Evolutionary conservation across 1,140 invertebrate species (phyloP).

Genomic region (Drosophila aff.): DNA sequence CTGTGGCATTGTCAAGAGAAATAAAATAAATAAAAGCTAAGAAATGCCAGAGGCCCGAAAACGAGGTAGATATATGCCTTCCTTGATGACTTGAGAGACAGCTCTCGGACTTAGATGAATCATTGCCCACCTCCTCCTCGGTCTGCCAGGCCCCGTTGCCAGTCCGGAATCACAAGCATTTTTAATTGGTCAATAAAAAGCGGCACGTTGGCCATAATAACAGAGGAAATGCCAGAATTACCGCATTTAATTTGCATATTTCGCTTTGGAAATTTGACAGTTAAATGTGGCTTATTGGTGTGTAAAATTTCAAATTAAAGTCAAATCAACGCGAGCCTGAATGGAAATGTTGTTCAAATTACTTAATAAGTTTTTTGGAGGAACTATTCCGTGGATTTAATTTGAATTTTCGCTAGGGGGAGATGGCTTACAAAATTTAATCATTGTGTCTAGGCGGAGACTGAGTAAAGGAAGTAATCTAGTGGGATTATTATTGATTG

Average conservation of each 20-base stretch:
- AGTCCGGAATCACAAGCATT: conserved; percentile 36
- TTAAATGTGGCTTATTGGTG: conserved; percentile 56
- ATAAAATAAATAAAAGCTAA: conserved; percentile 6
- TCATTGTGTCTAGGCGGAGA: background rate
- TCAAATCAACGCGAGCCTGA: conserved; percentile 41
- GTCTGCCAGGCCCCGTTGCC: conserved; percentile 4
- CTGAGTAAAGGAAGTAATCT: background rate
- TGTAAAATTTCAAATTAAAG: conserved; percentile 56
- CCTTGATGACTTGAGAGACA: conserved; percentile 44
- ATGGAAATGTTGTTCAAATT: conserved; percentile 40
- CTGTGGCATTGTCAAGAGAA: conserved; percentile 46
- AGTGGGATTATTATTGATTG: conserved; percentile 7
- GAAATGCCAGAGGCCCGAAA: conserved; percentile 50
- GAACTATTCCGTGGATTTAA: background rate
- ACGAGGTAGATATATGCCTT: conserved; percentile 32
- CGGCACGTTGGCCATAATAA: conserved; percentile 58
- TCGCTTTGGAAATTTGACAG: conserved; percentile 54
- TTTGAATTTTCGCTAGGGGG: conserved; percentile 1
- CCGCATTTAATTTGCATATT: conserved; percentile 56
- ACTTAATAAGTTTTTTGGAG: conserved; percentile 18
- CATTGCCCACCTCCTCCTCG: conserved; percentile 40
- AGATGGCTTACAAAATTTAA: background rate
- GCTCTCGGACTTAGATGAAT: conserved; percentile 55
- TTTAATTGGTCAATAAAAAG: conserved; percentile 63
- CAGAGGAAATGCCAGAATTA: conserved; percentile 57